phyloP scores from a whole-genome alignment of 1,140 invertebrate species.

The Hypothenemus hampei region DNA sequence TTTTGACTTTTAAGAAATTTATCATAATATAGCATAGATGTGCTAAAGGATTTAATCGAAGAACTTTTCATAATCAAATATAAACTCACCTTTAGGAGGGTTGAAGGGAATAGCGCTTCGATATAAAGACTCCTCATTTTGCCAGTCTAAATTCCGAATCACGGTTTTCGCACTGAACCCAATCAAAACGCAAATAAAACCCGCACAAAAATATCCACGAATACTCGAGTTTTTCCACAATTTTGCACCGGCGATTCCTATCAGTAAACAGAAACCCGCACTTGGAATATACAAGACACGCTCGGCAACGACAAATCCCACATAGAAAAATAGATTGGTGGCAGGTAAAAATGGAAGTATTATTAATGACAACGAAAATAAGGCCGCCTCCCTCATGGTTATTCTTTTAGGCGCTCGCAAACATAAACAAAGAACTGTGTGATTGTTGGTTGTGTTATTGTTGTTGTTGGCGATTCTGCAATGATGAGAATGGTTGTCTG shows the following conservation, averaged over 20 bases:
- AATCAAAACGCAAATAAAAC: constrained; percentile 59
- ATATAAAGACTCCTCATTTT: constrained; percentile 89
- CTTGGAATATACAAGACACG: constrained; percentile 92
- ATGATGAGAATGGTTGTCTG: constrained; percentile 51
- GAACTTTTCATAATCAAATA: too few relatives aligned
- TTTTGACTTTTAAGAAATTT: too few relatives aligned
- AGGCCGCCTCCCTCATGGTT: constrained; percentile 42
- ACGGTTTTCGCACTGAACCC: constrained; percentile 74
- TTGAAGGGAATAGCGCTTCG: constrained; percentile 85
- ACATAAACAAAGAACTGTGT: constrained; percentile 25
- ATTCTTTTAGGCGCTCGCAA: constrained; percentile 40
- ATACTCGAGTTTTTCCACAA: constrained; percentile 44
- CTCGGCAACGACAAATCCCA: constrained; percentile 96
- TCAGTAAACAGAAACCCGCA: constrained; percentile 87
- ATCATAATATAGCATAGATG: too few relatives aligned
- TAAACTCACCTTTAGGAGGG: constrained; percentile 89
- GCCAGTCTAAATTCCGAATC: constrained; percentile 84
- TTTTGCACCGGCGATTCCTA: constrained; percentile 68
- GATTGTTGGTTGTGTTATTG: constrained; percentile 42
- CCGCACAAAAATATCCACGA: constrained; percentile 45
- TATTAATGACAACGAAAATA: constrained; percentile 70
- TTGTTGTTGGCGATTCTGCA: constrained; percentile 57
- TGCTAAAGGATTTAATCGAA: too few relatives aligned
- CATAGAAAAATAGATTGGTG: constrained; percentile 90
- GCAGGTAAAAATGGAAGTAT: constrained; percentile 90